A percentile compares a stretch with the other conserved stretches of the same genome.
Conservation (phyloP, 2,888 invertebrate species). For the Andrena chrysosceles region DNA sequence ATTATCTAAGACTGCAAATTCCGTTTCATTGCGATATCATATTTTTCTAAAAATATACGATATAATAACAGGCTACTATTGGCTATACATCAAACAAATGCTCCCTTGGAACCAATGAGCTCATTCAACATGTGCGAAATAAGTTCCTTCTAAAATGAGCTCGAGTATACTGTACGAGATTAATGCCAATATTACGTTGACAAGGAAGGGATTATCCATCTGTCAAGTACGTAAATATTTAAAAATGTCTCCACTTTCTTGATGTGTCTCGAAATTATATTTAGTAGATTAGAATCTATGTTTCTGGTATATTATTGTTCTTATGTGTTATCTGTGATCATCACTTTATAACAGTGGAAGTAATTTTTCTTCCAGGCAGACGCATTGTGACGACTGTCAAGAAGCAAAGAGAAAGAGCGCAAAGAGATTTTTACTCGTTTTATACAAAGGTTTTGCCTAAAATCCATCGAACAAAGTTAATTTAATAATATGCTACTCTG, state of each 20-base stretch:
- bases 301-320: neutral
- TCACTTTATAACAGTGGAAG: neutral
- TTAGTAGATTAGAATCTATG: too few relatives aligned
- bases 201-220: neutral
- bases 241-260: neutral
- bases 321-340: neutral
- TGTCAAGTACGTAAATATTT: neutral
- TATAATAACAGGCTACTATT: too few relatives aligned
- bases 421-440: neutral
- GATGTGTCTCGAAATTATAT: too few relatives aligned
- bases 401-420: neutral
- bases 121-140: too few relatives aligned
- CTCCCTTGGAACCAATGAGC: too few relatives aligned
- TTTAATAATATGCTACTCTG: slow-evolving; percentile 10
- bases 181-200: neutral
- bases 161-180: neutral
- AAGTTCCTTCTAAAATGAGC: too few relatives aligned
- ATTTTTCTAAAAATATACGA: neutral
- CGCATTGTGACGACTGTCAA: neutral
- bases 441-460: neutral
- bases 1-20: neutral
- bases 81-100: too few relatives aligned
- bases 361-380: slow-evolving; percentile 5
- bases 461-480: neutral
- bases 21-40: neutral